phyloP scores from a whole-genome alignment of 2,113 vertebrate species.

The Chloroceryle aenea region DNA sequence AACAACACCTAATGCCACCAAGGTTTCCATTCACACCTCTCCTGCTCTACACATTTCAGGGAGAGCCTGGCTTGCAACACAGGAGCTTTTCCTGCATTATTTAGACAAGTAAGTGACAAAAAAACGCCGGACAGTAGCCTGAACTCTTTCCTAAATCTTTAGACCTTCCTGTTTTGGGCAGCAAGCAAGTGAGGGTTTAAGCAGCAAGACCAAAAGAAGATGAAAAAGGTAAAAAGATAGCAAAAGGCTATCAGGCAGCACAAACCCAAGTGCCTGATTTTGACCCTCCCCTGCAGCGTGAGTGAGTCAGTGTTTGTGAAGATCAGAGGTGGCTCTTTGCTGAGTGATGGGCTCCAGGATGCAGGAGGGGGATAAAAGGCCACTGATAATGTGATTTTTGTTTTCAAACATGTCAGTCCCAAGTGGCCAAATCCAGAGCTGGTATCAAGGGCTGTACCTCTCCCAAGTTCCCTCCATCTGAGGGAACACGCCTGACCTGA shows the following conservation, averaged over 20 bases:
- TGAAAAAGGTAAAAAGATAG: not conserved
- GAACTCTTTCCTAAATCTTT: not conserved
- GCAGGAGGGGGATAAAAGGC: not conserved
- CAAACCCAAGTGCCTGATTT: not conserved
- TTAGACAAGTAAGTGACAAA: slow-evolving; percentile 57
- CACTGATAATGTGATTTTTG: not conserved
- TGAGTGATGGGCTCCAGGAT: not conserved
- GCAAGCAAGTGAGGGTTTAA: not conserved
- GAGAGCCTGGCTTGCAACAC: not conserved
- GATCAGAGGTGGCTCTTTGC: not conserved
- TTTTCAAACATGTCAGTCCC: not conserved
- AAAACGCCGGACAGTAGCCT: not conserved
- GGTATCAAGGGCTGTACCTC: not conserved
- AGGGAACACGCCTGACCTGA: not conserved
- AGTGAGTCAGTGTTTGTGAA: not conserved
- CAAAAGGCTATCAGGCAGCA: not conserved
- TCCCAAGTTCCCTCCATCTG: not conserved
- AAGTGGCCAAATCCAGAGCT: not conserved
- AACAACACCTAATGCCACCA: slow-evolving; percentile 65
- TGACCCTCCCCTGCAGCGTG: not conserved
- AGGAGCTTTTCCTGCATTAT: slow-evolving; percentile 39
- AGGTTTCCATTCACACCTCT: slow-evolving; percentile 58
- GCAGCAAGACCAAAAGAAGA: not conserved
- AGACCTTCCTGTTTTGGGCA: not conserved
- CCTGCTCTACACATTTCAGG: not conserved